Evolutionary conservation across 2,888 invertebrate species (phyloP).

Genomic region (Drosophila borborema): DNA sequence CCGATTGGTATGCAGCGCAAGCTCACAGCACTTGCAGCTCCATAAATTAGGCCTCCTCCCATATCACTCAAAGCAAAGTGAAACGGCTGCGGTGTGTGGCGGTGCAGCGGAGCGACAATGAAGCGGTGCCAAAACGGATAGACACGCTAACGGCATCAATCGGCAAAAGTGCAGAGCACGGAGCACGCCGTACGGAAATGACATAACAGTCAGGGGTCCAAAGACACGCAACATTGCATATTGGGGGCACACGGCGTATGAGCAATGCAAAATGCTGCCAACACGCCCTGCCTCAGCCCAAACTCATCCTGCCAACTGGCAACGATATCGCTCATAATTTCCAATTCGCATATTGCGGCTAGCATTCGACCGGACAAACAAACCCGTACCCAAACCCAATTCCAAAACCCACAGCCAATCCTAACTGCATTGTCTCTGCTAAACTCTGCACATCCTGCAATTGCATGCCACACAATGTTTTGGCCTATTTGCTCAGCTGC

Average conservation of each 20-base stretch:
- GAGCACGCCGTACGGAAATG: conserved; percentile 50
- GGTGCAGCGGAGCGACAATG: conserved; percentile 9
- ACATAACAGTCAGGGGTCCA: conserved; percentile 53
- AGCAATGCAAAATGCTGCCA: conserved; percentile 69
- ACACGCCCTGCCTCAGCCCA: conserved; percentile 20
- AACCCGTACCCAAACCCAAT: not conserved
- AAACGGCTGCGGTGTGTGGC: conserved; percentile 13
- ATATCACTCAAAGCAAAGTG: conserved; percentile 52
- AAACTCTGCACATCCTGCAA: conserved; percentile 58
- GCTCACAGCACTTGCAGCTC: conserved; percentile 22
- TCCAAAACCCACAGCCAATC: conserved; percentile 2
- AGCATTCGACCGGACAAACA: conserved; percentile 40
- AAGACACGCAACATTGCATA: conserved; percentile 79
- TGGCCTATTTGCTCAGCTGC: conserved; percentile 40
- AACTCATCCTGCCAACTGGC: conserved; percentile 38
- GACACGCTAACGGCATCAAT: conserved; percentile 74
- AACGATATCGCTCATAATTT: conserved; percentile 76
- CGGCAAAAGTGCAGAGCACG: conserved; percentile 56
- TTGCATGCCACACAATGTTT: conserved; percentile 40
- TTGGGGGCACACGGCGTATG: conserved; percentile 75
- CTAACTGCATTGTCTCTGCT: conserved; percentile 48
- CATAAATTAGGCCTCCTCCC: conserved; percentile 59
- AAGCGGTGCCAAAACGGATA: conserved; percentile 43
- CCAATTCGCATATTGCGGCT: conserved; percentile 65
- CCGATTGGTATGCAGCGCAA: conserved; percentile 54